Evolutionary conservation across 1,140 invertebrate species (phyloP), one percentile per base, ranked within the genome.

Genomic region (Tetramorium alpestre): DNA sequence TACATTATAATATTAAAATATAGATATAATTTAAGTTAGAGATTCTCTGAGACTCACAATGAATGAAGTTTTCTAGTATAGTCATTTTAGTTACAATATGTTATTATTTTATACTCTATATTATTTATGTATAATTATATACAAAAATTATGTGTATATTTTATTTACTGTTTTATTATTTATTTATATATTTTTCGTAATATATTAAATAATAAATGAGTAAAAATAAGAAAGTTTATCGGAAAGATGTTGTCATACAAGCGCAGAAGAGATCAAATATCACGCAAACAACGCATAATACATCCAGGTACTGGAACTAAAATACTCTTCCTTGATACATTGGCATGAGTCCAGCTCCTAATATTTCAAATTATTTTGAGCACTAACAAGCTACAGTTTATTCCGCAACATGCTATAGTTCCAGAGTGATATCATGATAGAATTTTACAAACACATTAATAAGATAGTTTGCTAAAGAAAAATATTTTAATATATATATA

Each of bases 281-380:
- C 58, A 75, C 8, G 56, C 56, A 47, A 73, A 70, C 85, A 76
- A 65, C 22, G 22, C 38, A 88, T 65, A 87, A 87, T 84, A 70
- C 54, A 76, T 89, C 51, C 89, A 73, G n/a, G 22, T 70, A 44
- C 60, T 58, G 85, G 73, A 90, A 87, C 88, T 41, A 78, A 89
- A 90, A 89, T 90, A 87, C 70, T 75, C 47, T 78, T 87, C 72
- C 77, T 82, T 82, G 44, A 84, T 87, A 62, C 51, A 86, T 84
- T 87, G 87, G 89, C 87, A 90, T 47, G 58, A 28, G 0, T 88
- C 87, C 87, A 88, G 4, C 16, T 49, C 22, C 72, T 47, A 86
- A 89, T 85, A 67, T 88, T 88, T 78, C 56, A 87, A 86, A 86
- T 88, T 90, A 89, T 85, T 86, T 88, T 86, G 41, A 87, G 90